Evolutionary conservation across 2,888 invertebrate species (phyloP).

Genomic region (Mesodorylaimus sp.): DNA sequence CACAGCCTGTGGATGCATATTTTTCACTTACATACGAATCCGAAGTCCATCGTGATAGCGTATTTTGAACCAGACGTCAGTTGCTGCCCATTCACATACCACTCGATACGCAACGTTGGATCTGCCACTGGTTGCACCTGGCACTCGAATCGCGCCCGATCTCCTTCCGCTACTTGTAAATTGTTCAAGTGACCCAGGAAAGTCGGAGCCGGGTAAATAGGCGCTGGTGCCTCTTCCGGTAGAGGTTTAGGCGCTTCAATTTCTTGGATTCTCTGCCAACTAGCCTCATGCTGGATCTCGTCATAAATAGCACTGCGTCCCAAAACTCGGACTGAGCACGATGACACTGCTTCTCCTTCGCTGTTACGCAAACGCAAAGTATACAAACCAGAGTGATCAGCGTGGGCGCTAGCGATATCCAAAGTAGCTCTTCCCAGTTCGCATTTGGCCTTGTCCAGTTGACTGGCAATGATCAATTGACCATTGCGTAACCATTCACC

Average conservation of each 20-base stretch:
- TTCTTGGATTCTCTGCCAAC: slow-evolving; percentile 66
- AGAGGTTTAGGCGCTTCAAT: slow-evolving; percentile 42
- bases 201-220: slow-evolving; percentile 59
- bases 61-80: slow-evolving; percentile 26
- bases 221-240: slow-evolving; percentile 47
- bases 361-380: slow-evolving; percentile 79
- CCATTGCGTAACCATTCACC: slow-evolving; percentile 13
- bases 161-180: slow-evolving; percentile 63
- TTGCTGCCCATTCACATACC: slow-evolving; percentile 28
- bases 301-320: slow-evolving; percentile 39
- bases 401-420: slow-evolving; percentile 46
- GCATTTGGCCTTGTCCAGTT: slow-evolving; percentile 39
- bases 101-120: slow-evolving; percentile 57
- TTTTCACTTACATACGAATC: no score
- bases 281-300: slow-evolving; percentile 81
- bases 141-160: slow-evolving; percentile 72
- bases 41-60: slow-evolving; percentile 82
- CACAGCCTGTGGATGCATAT: no score
- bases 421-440: slow-evolving; percentile 83
- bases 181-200: slow-evolving; percentile 75
- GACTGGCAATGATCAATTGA: slow-evolving; percentile 4
- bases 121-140: slow-evolving; percentile 71
- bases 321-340: slow-evolving; percentile 70
- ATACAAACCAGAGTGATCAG: slow-evolving; percentile 77
- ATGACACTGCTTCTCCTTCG: slow-evolving; percentile 81